phyloP scores from a whole-genome alignment of 2,888 invertebrate species.

The Boloria selene region DNA sequence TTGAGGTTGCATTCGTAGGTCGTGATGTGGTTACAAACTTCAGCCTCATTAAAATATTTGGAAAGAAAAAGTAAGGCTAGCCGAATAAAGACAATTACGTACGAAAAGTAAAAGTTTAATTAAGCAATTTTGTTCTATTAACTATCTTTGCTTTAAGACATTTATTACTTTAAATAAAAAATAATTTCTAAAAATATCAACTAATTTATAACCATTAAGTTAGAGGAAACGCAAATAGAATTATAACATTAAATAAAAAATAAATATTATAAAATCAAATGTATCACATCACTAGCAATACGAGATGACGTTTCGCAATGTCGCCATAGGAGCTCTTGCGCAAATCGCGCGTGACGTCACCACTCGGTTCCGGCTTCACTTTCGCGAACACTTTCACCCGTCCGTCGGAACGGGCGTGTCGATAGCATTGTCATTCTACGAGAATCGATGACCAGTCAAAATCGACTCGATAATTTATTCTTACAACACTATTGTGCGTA shows the following conservation, averaged over 20 bases:
- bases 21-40: conserved; percentile 40
- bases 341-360: conserved; percentile 76
- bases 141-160: not conserved
- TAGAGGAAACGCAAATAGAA: not conserved
- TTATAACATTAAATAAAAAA: not conserved
- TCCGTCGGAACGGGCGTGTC: conserved; percentile 55
- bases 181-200: not conserved
- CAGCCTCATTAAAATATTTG: conserved; percentile 32
- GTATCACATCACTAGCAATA: conserved; percentile 50
- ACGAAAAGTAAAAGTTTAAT: conserved; percentile 22
- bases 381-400: conserved; percentile 80
- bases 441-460: conserved; percentile 42
- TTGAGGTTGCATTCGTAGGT: conserved; percentile 25
- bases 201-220: not conserved
- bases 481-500: conserved; percentile 34
- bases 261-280: conserved; percentile 39
- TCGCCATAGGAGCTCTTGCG: conserved; percentile 63
- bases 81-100: conserved; percentile 18
- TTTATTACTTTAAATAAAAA: not conserved
- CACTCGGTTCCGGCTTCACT: conserved; percentile 78
- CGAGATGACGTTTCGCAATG: conserved; percentile 72
- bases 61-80: conserved; percentile 30
- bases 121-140: not conserved
- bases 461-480: conserved; percentile 57
- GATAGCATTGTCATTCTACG: conserved; percentile 43